Base-by-base conservation (phyloP, 2,888 invertebrate species). In the Macaria notata region DNA sequence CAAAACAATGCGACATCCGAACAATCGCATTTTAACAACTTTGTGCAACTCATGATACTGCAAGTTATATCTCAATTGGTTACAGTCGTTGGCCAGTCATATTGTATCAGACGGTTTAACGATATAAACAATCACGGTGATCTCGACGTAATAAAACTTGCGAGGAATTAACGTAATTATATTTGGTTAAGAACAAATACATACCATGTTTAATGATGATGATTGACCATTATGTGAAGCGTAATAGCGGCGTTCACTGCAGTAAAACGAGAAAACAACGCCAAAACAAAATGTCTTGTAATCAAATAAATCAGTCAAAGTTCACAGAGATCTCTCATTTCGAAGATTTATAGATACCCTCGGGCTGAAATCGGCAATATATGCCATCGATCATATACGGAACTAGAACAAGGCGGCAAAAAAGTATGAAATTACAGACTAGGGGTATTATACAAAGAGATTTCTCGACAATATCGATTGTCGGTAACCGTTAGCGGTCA, bases 381-480 rank as follows among this genome's bases (percentile, higher is more conserved):
- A 55, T 30, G 42, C 56, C 64, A 60, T 80, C 68, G 75, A 79
- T 79, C 76, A 77, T 56, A 53, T 44, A 57, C 61, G 61, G 70
- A 78, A 77, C 78, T 80, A 81, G 81, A 77, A 66, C 77, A 69
- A 31, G 45, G 51, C 61, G 65, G 62, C 61, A 70, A 69, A 74
- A 73, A 73, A 72, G 70, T 73, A 69, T 69, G 70, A 79, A 81
- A 83, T 83, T 82, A 78, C 72, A 79, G 65, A 68, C 72, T 70
- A 65, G 61, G 68, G 70, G 73, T 73, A 45, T 31, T 63, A 65
- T 61, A 65, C 52, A 58, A 41, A 52, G 63, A 67, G 62, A 51
- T 61, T 62, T 60, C 61, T 62, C 60, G 63, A 60, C 56, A 50
- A 59, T 50, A 54, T 50, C 58, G 59, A 59, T 64, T 63, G 62